Evolutionary conservation across 2,113 vertebrate genomes (phyloP).

Genomic region (Chaenocephalus aceratus): DNA sequence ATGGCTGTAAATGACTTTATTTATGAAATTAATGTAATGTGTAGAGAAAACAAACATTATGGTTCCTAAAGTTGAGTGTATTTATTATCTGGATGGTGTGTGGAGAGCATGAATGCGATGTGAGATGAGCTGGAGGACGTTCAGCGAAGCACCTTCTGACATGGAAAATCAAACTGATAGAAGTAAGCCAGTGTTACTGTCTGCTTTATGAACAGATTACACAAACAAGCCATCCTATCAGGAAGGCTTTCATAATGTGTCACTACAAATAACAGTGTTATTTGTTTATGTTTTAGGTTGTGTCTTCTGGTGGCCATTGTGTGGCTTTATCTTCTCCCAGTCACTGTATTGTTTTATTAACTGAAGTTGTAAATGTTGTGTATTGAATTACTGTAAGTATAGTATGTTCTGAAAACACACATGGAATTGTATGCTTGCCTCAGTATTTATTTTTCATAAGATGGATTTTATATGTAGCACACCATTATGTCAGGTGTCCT

Average conservation of each 20-base stretch:
- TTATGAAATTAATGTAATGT: conserved; percentile 74
- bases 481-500: conserved; percentile 1
- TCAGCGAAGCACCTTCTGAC: conserved; percentile 66
- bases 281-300: conserved; percentile 40
- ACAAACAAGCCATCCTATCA: conserved; percentile 17
- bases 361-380: conserved; percentile 51
- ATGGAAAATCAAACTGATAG: conserved; percentile 30
- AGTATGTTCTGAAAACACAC: conserved; percentile 19
- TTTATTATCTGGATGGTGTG: conserved; percentile 77
- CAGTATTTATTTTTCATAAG: not conserved
- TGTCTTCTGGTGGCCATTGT: conserved; percentile 62
- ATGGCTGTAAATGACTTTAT: conserved; percentile 75
- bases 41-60: conserved; percentile 44
- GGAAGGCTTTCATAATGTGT: conserved; percentile 50
- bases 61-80: conserved; percentile 72
- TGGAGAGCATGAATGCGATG: conserved; percentile 65
- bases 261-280: conserved; percentile 71
- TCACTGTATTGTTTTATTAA: conserved; percentile 64
- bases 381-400: conserved; percentile 54
- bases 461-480: conserved; percentile 32
- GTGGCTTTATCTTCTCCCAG: conserved; percentile 54
- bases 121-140: conserved; percentile 36
- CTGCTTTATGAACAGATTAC: conserved; percentile 40
- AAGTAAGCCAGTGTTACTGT: conserved; percentile 42
- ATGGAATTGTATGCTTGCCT: conserved; percentile 20